Evolutionary conservation across 2,797 vertebrate genomes (phyloP), one percentile per base, ranked within the genome.

Genomic region (Dermochelys coriacea): DNA sequence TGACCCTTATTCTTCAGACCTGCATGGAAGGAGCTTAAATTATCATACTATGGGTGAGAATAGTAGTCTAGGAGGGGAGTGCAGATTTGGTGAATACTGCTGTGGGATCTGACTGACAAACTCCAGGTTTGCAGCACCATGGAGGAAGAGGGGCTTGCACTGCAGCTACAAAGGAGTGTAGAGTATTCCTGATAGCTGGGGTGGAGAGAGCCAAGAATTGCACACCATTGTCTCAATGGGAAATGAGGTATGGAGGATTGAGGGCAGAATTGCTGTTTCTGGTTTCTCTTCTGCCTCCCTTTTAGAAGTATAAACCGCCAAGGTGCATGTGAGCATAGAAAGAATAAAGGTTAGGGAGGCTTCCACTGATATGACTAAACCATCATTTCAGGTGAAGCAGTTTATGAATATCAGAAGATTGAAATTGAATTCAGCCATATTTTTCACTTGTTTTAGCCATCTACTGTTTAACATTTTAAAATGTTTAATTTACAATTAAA

Each of bases 351-450:
- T 75, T 90, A 59, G 61, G 89, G 68, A 84, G 74, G 74, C 93
- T 88, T 90, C 89, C 83, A 0, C 90, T 92, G 86, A 8, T 90
- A 25, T 49, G 8, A 3, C 6, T 0, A 3, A 95, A 79, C 29
- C 7, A 47, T 51, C 0, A 4, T 75, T 86, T 61, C 78, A 49
- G 93, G 80, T 71, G 27, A 90, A 94, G 93, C 68, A 71, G 88
- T 82, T 75, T 5, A 7, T 92, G 79, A 84, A 51, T 6, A 3
- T 91, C 85, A 88, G 0, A 10, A 95, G 95, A 96, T 96, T 96
- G 92, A 98, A 98, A 97, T 95, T 96, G 93, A 98, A 96, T 97
- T 97, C 96, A 97, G 96, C 96, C 96, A 97, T 97, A 97, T 82
- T 93, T 94, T 97, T 97, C 93, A 92, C 95, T 97, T 97, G 95